Conservation (phyloP, 2,797 vertebrate genomes). For the Balearica regulorum region DNA sequence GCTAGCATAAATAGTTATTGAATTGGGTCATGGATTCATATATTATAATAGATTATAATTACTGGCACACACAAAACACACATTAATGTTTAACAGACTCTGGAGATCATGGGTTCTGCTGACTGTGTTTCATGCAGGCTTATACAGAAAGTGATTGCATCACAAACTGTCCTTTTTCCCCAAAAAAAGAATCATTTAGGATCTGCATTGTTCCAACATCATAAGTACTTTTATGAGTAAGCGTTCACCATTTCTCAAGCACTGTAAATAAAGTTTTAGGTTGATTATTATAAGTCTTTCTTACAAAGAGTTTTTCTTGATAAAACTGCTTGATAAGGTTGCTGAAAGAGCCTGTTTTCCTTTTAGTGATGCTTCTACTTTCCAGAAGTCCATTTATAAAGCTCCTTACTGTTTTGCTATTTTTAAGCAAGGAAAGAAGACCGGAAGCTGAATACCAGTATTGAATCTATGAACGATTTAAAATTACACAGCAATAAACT, state of each 20-base stretch:
- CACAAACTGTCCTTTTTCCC: neutral
- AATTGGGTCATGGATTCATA: constrained; percentile 12
- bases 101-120: neutral
- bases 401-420: neutral
- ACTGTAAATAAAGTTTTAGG: neutral
- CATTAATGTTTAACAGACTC: constrained; percentile 22
- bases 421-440: neutral
- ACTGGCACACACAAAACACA: neutral
- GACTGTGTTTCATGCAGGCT: neutral
- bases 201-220: neutral
- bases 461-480: neutral
- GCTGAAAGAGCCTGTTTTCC: neutral
- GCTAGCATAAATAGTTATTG: constrained; percentile 45
- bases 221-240: neutral
- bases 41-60: constrained; percentile 36
- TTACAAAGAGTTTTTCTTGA: neutral
- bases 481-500: neutral
- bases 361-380: neutral
- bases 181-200: neutral
- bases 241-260: neutral
- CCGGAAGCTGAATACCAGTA: neutral
- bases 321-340: neutral
- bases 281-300: neutral
- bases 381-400: neutral
- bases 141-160: neutral